Conservation (phyloP, 2,113 vertebrate species). For the Tupaia tana region DNA sequence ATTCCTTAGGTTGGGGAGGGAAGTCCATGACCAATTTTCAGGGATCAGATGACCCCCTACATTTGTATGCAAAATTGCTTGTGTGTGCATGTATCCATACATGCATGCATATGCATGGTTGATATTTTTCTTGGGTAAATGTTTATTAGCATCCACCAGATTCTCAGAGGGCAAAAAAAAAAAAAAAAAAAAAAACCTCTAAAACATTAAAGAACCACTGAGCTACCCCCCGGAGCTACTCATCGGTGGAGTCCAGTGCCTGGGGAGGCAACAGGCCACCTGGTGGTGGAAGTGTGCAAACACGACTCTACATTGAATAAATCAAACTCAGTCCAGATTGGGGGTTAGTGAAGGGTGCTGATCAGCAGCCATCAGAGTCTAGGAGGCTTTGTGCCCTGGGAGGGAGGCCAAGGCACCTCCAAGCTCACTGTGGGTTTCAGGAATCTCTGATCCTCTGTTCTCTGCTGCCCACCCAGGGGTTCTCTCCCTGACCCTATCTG, state of each 20-base stretch:
- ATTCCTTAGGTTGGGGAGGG: too few relatives aligned
- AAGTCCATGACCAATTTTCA: not conserved
- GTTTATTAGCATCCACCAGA: not conserved
- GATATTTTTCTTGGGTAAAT: not conserved
- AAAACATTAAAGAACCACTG: not conserved
- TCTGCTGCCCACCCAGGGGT: not conserved
- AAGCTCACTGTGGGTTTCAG: not conserved
- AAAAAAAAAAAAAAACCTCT: not conserved
- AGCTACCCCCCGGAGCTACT: not conserved
- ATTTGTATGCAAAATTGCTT: not conserved
- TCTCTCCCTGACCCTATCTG: conserved; percentile 74
- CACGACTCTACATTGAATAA: not conserved
- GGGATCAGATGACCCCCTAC: not conserved
- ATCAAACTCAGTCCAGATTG: not conserved
- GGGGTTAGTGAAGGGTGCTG: fast-evolving
- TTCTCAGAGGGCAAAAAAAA: not conserved
- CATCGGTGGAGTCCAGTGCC: not conserved
- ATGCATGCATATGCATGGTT: fast-evolving
- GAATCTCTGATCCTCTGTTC: not conserved
- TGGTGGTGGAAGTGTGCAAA: fast-evolving
- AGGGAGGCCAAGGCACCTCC: not conserved
- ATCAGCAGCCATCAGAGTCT: not conserved
- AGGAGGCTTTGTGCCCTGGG: not conserved
- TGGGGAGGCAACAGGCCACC: not conserved
- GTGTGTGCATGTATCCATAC: not conserved